phyloP scores from a whole-genome alignment of 2,888 invertebrate genomes.

The Alloplasta piceator region DNA sequence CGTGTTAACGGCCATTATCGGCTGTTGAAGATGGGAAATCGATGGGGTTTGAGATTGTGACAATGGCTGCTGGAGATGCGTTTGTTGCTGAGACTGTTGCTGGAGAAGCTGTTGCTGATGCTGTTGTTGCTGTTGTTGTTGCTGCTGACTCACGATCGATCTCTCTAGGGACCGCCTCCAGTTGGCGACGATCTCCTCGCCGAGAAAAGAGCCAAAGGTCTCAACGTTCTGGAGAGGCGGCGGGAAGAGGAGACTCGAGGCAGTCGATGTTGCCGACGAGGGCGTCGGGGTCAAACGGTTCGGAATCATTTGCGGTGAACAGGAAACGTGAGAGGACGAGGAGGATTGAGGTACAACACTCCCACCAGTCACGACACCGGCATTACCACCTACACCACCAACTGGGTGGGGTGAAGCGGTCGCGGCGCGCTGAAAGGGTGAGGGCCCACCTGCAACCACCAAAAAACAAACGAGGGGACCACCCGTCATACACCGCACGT shows the following conservation, averaged over 20 bases:
- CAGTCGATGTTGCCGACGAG: conserved; percentile 80
- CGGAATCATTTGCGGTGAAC: conserved; percentile 77
- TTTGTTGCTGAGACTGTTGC: conserved; percentile 79
- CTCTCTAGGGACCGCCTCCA: conserved; percentile 89
- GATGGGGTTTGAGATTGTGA: conserved; percentile 84
- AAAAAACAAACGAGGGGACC: conserved; percentile 76
- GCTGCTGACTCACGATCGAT: conserved; percentile 81
- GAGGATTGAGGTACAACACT: conserved; percentile 76
- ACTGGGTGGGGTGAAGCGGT: conserved; percentile 82
- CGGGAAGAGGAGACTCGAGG: conserved; percentile 84
- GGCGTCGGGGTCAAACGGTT: conserved; percentile 82
- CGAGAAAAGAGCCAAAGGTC: conserved; percentile 90
- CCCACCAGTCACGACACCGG: conserved; percentile 74
- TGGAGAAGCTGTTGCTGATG: conserved; percentile 74
- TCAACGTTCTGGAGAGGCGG: conserved; percentile 88
- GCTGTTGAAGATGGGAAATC: conserved; percentile 85
- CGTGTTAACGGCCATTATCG: conserved; percentile 66
- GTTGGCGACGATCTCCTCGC: conserved; percentile 92
- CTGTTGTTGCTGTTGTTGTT: conserved; percentile 78
- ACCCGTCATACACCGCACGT: conserved; percentile 66
- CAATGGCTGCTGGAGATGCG: conserved; percentile 84
- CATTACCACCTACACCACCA: conserved; percentile 74
- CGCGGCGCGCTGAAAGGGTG: conserved; percentile 83
- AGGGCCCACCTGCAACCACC: conserved; percentile 83
- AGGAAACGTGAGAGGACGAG: conserved; percentile 80